A percentile compares a stretch with the other conserved stretches of the same genome.
Evolutionary conservation across 37 sponge, comb jelly and placozoan genomes (phyloP).

Genomic region (Agelas oroides): DNA sequence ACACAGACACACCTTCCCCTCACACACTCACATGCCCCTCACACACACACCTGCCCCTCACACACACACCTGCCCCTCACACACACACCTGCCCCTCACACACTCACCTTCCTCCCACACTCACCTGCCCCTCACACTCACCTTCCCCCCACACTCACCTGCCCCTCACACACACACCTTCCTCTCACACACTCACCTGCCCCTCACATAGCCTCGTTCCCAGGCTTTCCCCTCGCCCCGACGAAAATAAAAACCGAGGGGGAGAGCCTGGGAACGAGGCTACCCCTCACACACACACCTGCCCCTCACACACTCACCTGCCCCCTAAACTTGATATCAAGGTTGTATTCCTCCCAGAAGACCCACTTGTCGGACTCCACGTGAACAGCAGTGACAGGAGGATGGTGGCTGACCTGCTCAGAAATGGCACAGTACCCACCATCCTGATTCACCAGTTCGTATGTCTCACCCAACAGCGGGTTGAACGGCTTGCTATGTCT

Average conservation of each 20-base stretch:
- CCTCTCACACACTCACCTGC: no score
- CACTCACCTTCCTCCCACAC: no score
- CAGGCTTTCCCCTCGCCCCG: neutral
- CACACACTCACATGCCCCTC: no score
- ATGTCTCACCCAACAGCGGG: constrained; percentile 96
- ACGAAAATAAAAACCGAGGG: no score
- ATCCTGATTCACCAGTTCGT: constrained; percentile 75
- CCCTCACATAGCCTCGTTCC: neutral
- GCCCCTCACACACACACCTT: no score
- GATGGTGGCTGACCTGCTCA: constrained; percentile 96
- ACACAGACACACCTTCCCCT: no score
- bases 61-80: no score
- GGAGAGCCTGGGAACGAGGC: no score
- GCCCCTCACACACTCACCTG: constrained; percentile 51
- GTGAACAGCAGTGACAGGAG: constrained; percentile 93
- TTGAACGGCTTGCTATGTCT: constrained; percentile 97
- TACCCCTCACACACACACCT: neutral
- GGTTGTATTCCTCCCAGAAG: constrained; percentile 93
- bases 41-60: no score
- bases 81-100: no score
- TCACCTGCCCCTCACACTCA: no score
- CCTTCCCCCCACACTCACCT: no score
- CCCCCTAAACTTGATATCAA: constrained; percentile 93
- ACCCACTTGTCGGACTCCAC: constrained; percentile 83
- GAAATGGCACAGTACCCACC: constrained; percentile 59